Evolutionary conservation across 2,888 invertebrate genomes (phyloP).

Genomic region (Helobdella robusta): DNA sequence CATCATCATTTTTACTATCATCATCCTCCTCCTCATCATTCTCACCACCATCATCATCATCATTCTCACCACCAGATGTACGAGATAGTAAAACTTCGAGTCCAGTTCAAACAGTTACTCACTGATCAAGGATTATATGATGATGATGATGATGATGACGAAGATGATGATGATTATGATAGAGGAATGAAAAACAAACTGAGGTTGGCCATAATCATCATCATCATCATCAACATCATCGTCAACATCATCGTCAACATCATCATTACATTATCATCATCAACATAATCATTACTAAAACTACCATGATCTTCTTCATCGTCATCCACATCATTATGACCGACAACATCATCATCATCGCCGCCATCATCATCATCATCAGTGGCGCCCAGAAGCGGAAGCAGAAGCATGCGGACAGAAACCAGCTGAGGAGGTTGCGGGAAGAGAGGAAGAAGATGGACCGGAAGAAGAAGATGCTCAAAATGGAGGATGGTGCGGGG

Average conservation of each 20-base stretch:
- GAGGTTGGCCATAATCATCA: background rate
- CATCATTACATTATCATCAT: background rate
- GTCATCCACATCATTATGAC: background rate
- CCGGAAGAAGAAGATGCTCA: conserved; percentile 64
- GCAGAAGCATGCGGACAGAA: conserved; percentile 76
- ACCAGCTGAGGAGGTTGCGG: conserved; percentile 71
- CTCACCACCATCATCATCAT: too few species aligned
- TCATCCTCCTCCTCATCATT: too few species aligned
- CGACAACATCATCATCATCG: background rate
- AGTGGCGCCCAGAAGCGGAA: conserved; percentile 57
- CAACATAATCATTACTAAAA: background rate
- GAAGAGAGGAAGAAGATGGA: conserved; percentile 61
- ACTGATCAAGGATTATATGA: conserved; percentile 51
- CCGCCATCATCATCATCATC: background rate
- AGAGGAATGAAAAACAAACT: conserved; percentile 19
- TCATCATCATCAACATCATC: background rate
- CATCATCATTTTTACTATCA: too few species aligned
- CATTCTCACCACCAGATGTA: conserved; percentile 59
- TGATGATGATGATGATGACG: conserved; percentile 29
- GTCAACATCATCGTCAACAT: background rate
- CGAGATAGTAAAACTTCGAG: conserved; percentile 82
- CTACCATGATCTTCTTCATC: background rate
- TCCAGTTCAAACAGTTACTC: conserved; percentile 75
- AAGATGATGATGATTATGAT: conserved; percentile 28
- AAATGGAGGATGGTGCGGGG: conserved; percentile 38